phyloP scores from a whole-genome alignment of 2,888 invertebrate genomes.

The Trachelus iudaicus region DNA sequence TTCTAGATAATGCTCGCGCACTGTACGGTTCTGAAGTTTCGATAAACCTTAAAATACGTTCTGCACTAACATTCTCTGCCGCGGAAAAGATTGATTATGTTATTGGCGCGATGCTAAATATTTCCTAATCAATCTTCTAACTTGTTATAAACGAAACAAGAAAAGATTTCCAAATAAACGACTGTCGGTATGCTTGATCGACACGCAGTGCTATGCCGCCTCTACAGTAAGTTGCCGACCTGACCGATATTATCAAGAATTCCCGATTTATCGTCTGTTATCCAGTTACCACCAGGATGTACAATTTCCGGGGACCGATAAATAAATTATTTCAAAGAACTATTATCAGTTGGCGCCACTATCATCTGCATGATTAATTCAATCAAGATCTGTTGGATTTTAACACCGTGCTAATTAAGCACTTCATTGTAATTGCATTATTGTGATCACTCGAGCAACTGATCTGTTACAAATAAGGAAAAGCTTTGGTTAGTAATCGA shows the following conservation, averaged over 20 bases:
- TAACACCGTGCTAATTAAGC: neutral
- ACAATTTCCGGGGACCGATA: neutral
- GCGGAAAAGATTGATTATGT: neutral
- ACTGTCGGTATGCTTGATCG: neutral
- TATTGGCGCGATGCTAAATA: neutral
- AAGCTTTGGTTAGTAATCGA: neutral
- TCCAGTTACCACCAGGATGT: neutral
- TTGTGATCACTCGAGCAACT: neutral
- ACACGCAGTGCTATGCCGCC: neutral
- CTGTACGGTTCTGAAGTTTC: neutral
- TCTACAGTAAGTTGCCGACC: neutral
- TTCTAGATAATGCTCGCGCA: neutral
- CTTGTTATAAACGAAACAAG: neutral
- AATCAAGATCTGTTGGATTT: neutral
- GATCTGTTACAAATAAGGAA: neutral
- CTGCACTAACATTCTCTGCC: neutral
- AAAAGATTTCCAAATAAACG: neutral
- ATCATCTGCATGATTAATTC: neutral
- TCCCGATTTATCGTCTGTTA: neutral
- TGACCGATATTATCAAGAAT: neutral
- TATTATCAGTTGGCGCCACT: neutral
- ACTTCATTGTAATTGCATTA: neutral
- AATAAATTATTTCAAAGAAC: neutral
- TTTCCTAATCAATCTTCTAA: neutral
- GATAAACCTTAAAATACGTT: neutral